Evolutionary conservation across 1,140 invertebrate species (phyloP).

Genomic region (Ptiloglossa arizonensis): DNA sequence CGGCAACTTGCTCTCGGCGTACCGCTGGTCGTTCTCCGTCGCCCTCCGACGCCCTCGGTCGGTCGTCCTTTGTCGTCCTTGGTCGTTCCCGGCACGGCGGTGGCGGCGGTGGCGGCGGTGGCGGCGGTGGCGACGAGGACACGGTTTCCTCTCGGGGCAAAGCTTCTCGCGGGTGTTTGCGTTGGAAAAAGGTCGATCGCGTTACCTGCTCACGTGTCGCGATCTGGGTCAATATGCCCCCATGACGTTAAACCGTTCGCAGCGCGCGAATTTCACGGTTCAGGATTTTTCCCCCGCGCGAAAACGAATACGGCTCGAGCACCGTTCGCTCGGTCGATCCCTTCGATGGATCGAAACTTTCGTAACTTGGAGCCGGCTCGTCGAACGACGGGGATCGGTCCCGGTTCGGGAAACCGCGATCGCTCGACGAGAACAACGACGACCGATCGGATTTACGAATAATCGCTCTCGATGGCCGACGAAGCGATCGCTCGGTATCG

Average conservation of each 20-base stretch:
- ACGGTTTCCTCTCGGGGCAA: not conserved
- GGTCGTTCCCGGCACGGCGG: not conserved
- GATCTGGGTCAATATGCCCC: conserved; percentile 68
- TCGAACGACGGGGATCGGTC: conserved; percentile 20
- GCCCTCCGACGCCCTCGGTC: too few relatives aligned
- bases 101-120: too few relatives aligned
- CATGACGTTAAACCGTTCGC: conserved; percentile 53
- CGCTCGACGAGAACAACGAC: conserved; percentile 35
- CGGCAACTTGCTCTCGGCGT: not conserved
- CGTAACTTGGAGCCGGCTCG: too few relatives aligned
- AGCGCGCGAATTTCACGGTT: conserved; percentile 45
- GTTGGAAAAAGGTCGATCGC: conserved; percentile 55
- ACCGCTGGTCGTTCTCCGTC: too few relatives aligned
- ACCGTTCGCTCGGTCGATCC: too few relatives aligned
- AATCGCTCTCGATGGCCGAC: conserved; percentile 57
- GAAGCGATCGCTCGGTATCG: conserved; percentile 63
- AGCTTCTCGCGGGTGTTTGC: conserved; percentile 29
- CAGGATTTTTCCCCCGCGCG: not conserved
- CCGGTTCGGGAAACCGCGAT: not conserved
- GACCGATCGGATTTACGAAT: conserved; percentile 62
- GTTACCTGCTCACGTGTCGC: conserved; percentile 60
- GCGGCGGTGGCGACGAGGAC: not conserved
- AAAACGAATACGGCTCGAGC: too few relatives aligned
- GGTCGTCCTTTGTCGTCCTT: too few relatives aligned
- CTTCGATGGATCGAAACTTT: not conserved